Conservation (phyloP, 2,113 vertebrate species). For the Alces alces region DNA sequence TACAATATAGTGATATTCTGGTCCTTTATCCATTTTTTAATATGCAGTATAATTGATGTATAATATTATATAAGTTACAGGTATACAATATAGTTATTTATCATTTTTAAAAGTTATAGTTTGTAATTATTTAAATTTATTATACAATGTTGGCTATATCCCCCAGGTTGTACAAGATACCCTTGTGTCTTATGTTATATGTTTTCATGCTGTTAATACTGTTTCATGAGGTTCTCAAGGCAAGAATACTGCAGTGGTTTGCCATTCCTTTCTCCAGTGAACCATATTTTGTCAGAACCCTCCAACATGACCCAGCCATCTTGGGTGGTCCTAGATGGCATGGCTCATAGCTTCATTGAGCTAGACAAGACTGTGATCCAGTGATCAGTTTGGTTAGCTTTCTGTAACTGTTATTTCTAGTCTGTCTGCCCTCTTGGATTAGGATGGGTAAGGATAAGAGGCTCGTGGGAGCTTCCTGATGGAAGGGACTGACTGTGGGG, state of each 20-base stretch:
- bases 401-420: neutral
- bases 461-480: neutral
- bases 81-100: neutral
- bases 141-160: neutral
- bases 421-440: neutral
- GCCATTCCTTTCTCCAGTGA: neutral
- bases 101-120: neutral
- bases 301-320: neutral
- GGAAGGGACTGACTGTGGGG: neutral
- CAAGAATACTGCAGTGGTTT: neutral
- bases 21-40: neutral
- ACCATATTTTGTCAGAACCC: neutral
- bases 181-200: neutral
- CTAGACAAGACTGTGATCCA: neutral
- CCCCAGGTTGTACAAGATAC: neutral
- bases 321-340: neutral
- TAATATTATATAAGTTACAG: neutral
- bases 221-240: neutral
- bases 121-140: neutral
- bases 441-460: neutral
- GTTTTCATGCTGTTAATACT: neutral
- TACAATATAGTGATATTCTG: neutral
- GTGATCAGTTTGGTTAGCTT: neutral
- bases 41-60: neutral
- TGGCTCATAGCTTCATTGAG: neutral